Conservation (phyloP, 2,888 invertebrate species). For the Cerceris ruficornis region DNA sequence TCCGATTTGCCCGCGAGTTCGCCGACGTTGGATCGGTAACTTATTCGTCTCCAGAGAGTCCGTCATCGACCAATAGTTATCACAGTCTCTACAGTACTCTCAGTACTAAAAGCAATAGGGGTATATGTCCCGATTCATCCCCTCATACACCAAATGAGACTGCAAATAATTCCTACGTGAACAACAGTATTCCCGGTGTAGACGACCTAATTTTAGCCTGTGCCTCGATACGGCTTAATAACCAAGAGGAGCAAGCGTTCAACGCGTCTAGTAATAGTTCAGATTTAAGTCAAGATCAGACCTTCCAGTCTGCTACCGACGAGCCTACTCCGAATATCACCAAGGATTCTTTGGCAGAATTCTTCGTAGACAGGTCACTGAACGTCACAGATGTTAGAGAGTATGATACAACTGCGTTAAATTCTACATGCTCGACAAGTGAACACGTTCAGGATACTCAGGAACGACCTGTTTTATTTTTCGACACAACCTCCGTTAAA, state of each 20-base stretch:
- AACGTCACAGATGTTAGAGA: neutral
- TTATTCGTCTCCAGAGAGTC: slow-evolving; percentile 59
- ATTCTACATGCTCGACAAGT: neutral
- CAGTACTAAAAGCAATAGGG: slow-evolving; percentile 73
- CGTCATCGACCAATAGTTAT: slow-evolving; percentile 76
- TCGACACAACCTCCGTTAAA: neutral
- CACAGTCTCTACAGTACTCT: slow-evolving; percentile 73
- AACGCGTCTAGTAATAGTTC: slow-evolving; percentile 26
- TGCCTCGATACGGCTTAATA: slow-evolving; percentile 67
- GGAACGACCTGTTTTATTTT: slow-evolving; percentile 3
- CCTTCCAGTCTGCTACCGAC: slow-evolving; percentile 73
- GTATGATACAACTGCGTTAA: neutral
- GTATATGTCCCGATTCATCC: slow-evolving; percentile 62
- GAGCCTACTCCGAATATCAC: slow-evolving; percentile 38
- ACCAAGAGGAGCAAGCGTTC: slow-evolving; percentile 38
- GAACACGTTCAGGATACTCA: neutral
- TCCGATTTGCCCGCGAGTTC: slow-evolving; percentile 75
- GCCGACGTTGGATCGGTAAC: slow-evolving; percentile 65
- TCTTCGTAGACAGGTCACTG: neutral
- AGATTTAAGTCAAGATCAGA: slow-evolving; percentile 72
- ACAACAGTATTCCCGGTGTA: slow-evolving; percentile 70
- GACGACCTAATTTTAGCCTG: slow-evolving; percentile 75
- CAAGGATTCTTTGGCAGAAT: slow-evolving; percentile 8
- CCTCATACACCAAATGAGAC: slow-evolving; percentile 61
- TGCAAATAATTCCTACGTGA: slow-evolving; percentile 65